These are phyloP conservation scores for Drosophila meridiana DNA, from an alignment of 2,888 invertebrate species.

Conservation along the genomic window DNA sequence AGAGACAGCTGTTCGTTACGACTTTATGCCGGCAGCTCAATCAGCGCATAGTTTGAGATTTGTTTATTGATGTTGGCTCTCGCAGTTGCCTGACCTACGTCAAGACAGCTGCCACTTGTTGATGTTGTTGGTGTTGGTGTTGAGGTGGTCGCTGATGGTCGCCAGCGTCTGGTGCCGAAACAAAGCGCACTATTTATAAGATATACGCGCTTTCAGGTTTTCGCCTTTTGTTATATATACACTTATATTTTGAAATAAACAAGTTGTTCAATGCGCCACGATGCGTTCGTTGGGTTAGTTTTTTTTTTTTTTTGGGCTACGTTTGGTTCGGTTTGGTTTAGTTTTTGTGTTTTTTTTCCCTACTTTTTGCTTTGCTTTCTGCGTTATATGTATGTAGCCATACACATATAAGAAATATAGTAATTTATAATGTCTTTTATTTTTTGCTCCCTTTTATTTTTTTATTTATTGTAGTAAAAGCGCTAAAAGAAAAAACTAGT, in stretches of 20 bases:
- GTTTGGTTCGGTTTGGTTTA: constrained; percentile 36
- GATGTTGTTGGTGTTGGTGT: constrained; percentile 38
- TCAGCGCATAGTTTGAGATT: constrained; percentile 52
- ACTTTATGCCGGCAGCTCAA: constrained; percentile 47
- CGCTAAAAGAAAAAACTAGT: constrained; percentile 57
- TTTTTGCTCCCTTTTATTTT: constrained; percentile 52
- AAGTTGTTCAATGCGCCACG: constrained; percentile 74
- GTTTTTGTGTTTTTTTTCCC: constrained; percentile 13
- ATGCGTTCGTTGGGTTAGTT: constrained; percentile 39
- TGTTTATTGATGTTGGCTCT: constrained; percentile 43
- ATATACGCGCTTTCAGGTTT: constrained; percentile 67
- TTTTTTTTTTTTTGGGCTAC: constrained; percentile 18
- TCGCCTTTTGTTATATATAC: constrained; percentile 70
- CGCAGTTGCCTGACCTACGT: constrained; percentile 70
- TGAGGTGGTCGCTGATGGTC: constrained; percentile 36
- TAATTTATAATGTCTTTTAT: constrained; percentile 72
- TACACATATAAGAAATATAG: constrained; percentile 47
- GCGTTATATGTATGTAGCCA: constrained; percentile 16
- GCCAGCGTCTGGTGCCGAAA: constrained; percentile 60
- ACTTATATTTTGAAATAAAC: constrained; percentile 76
- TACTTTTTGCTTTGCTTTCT: constrained; percentile 30
- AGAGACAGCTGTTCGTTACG: constrained; percentile 25
- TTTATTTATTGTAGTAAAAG: constrained; percentile 50
- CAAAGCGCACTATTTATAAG: constrained; percentile 78
- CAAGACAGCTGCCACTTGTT: constrained; percentile 49